A percentile compares a stretch with the other conserved stretches of the same genome.
These are phyloP conservation scores for Stenichneumon culpator DNA, from an alignment of 2,888 invertebrate species.

Conservation along the genomic window DNA sequence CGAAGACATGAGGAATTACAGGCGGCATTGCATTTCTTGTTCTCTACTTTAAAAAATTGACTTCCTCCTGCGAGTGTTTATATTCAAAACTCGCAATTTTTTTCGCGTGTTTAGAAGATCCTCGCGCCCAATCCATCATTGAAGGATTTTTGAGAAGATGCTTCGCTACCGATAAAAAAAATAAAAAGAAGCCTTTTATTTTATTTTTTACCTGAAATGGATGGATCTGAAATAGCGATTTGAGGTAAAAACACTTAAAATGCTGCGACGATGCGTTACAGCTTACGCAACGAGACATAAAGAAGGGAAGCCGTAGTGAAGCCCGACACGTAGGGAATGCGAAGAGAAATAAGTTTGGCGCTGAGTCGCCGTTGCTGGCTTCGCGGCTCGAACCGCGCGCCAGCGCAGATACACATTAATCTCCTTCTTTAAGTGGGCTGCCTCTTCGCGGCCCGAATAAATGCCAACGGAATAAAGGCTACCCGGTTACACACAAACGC, in stretches of 20 bases:
- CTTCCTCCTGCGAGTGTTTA: no score
- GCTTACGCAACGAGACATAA: constrained; percentile 1
- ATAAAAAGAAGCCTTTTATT: no score
- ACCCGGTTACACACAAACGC: constrained; percentile 80
- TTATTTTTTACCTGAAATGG: no score
- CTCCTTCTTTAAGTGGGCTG: constrained; percentile 79
- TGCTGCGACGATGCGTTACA: constrained; percentile 3
- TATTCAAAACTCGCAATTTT: no score
- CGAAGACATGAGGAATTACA: no score
- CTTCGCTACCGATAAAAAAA: no score
- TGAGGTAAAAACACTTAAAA: not conserved
- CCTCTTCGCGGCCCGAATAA: constrained; percentile 81
- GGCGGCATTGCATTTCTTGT: no score
- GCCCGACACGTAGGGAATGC: not conserved
- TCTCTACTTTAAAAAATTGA: no score
- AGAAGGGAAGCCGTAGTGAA: not conserved
- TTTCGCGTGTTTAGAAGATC: no score
- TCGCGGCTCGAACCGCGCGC: constrained; percentile 73
- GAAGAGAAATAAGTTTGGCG: constrained; percentile 2
- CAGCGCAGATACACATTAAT: constrained; percentile 80
- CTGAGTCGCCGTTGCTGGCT: constrained; percentile 72
- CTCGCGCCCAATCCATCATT: no score
- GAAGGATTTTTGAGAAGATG: no score
- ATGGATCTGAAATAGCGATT: not conserved
- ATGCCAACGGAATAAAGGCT: constrained; percentile 81